Evolutionary conservation across 2,888 invertebrate species (phyloP), one percentile per base, ranked within the genome.

Genomic region (Adelognathus sp.): DNA sequence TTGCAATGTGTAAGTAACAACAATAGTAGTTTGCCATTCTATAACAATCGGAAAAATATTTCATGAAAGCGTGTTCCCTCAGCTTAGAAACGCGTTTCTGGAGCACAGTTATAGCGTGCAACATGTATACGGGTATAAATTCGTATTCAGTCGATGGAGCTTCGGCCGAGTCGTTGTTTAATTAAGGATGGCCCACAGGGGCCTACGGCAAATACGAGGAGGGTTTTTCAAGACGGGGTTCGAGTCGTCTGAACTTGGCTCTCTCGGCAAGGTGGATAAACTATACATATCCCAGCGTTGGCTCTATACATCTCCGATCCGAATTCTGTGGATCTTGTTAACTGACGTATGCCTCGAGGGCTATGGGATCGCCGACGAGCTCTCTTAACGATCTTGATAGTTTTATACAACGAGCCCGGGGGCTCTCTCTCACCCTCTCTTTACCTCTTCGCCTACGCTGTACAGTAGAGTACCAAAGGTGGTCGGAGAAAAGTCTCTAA

Each of bases 311-410:
- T n/a, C n/a, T n/a, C 33, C 74, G 75, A 77, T 76, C 61, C 71
- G 74, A 64, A 76, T 69, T 67, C 69, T 50, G 56, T 66, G 69
- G 74, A 80, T 69, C 83, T 83, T 83, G 81, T 84, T 84, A 84
- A 80, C 66, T 70, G 78, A 69, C 76, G 72, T 74, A 79, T 74
- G 76, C 79, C 81, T 79, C 66, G 44, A 74, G 82, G 81, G 79
- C 64, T 58, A 39, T 29, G 64, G n/a, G 56, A 63, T 66, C 60
- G 58, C 36, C 70, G 46, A 73, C 66, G 75, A 70, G 58, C 63
- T 70, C 50, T 33, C 52, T 58, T 70, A 78, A 78, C 74, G 64
- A 74, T 36, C 69, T 70, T 41, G 70, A 78, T 78, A 70, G 74
- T 78, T 74, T 78, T 70, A 66, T 67, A 67, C 39, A 78, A 60